Conservation (phyloP, 1,140 invertebrate species). For the Cotesia chilonis region DNA sequence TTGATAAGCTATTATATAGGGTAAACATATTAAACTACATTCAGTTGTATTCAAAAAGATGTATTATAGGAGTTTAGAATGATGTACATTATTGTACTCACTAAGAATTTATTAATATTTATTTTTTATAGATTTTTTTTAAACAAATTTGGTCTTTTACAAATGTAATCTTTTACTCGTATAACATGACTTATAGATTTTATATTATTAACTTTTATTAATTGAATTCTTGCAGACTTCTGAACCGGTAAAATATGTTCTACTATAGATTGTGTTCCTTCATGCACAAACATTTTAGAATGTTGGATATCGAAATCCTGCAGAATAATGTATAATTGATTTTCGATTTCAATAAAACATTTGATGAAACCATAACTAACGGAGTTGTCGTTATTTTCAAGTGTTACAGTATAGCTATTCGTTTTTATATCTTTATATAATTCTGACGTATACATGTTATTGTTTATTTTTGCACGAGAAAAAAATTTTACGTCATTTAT, state of each 20-base stretch:
- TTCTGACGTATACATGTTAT: conserved; percentile 7
- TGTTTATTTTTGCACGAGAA: not conserved
- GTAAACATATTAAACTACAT: too few relatives aligned
- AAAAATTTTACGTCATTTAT: conserved; percentile 12
- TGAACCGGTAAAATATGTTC: conserved; percentile 12
- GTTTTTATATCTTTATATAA: conserved; percentile 13
- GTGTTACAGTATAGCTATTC: conserved; percentile 1
- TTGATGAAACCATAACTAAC: conserved; percentile 7
- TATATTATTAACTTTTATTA: conserved; percentile 9
- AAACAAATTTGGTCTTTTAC: conserved; percentile 20
- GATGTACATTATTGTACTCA: too few relatives aligned
- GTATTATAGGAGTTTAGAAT: too few relatives aligned
- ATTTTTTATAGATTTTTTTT: conserved; percentile 18
- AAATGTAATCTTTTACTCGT: not conserved
- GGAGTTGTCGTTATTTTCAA: not conserved
- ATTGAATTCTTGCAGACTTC: not conserved
- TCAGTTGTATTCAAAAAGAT: too few relatives aligned
- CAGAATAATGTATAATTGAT: conserved; percentile 8
- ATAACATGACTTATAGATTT: not conserved
- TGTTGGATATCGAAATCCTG: not conserved
- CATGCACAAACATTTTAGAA: conserved; percentile 15
- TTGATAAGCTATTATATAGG: too few relatives aligned
- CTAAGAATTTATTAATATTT: not conserved
- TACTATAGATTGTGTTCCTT: not conserved
- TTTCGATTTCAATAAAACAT: conserved; percentile 19